Percentiles rank a stretch among this genome's conserved stretches.
phyloP scores from a whole-genome alignment of 2,888 invertebrate species.

The Trisateles emortualis region DNA sequence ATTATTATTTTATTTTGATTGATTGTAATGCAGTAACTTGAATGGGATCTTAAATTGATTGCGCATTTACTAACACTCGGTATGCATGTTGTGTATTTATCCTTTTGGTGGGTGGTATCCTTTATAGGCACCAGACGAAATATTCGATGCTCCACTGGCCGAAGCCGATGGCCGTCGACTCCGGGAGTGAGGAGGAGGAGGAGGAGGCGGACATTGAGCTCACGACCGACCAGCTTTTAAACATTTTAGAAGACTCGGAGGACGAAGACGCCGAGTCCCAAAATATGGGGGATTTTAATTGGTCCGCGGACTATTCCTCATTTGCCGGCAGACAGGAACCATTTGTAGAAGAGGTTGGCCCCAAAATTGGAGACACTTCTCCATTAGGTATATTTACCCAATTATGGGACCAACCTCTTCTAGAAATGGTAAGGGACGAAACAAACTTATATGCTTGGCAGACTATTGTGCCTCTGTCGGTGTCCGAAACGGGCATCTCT shows the following conservation, averaged over 20 bases:
- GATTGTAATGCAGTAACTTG: slow-evolving; percentile 2
- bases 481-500: too few species aligned
- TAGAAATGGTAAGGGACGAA: too few species aligned
- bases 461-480: too few species aligned
- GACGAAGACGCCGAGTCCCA: not conserved
- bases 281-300: not conserved
- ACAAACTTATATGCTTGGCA: too few species aligned
- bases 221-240: not conserved
- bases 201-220: not conserved
- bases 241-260: not conserved
- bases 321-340: too few species aligned
- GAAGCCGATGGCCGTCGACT: slow-evolving; percentile 8
- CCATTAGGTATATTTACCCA: too few species aligned
- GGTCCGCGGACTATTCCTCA: slow-evolving; percentile 1
- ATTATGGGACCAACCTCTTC: too few species aligned
- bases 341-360: too few species aligned
- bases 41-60: too few species aligned
- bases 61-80: too few species aligned
- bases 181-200: too few species aligned
- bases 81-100: not conserved
- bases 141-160: not conserved
- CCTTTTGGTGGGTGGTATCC: not conserved
- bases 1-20: slow-evolving; percentile 1
- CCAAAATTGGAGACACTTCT: too few species aligned
- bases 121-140: not conserved